Conservation (phyloP, 2,888 invertebrate genomes). For the Nomada fucata region DNA sequence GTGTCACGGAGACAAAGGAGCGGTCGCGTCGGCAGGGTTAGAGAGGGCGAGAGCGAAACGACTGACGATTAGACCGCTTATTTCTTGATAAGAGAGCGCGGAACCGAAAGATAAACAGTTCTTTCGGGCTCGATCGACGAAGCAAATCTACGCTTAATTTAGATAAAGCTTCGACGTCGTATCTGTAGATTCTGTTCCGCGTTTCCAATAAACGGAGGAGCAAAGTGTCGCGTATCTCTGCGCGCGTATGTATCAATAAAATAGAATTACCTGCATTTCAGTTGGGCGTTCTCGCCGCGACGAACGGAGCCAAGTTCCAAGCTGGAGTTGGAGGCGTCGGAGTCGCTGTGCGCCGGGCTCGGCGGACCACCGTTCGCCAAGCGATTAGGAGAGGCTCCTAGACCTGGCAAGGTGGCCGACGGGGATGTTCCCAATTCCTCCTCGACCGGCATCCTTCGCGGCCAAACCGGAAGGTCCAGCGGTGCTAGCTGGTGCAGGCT, state of each 20-base stretch:
- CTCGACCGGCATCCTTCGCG: conserved; percentile 82
- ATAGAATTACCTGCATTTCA: conserved; percentile 81
- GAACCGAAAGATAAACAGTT: conserved; percentile 2
- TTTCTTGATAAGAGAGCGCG: conserved; percentile 33
- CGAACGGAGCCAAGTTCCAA: conserved; percentile 81
- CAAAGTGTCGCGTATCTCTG: neutral
- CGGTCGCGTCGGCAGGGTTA: rapidly evolving
- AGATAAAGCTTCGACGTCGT: conserved; percentile 37
- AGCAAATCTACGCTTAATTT: conserved; percentile 16
- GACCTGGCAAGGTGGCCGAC: conserved; percentile 71
- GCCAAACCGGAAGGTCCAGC: conserved; percentile 82
- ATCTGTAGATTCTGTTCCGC: neutral
- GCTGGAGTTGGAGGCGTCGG: conserved; percentile 82
- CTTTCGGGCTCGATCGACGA: neutral
- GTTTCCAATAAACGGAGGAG: conserved; percentile 4
- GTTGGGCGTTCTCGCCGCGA: conserved; percentile 80
- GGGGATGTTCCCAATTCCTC: conserved; percentile 79
- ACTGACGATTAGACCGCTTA: neutral
- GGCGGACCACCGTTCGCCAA: conserved; percentile 78
- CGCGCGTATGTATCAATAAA: neutral
- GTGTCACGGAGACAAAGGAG: neutral
- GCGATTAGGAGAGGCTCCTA: conserved; percentile 71
- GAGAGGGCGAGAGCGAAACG: no score
- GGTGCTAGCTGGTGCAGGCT: conserved; percentile 63
- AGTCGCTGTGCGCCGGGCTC: conserved; percentile 82